Conservation (phyloP, 1,140 invertebrate genomes). For the Drosophila hydei region DNA sequence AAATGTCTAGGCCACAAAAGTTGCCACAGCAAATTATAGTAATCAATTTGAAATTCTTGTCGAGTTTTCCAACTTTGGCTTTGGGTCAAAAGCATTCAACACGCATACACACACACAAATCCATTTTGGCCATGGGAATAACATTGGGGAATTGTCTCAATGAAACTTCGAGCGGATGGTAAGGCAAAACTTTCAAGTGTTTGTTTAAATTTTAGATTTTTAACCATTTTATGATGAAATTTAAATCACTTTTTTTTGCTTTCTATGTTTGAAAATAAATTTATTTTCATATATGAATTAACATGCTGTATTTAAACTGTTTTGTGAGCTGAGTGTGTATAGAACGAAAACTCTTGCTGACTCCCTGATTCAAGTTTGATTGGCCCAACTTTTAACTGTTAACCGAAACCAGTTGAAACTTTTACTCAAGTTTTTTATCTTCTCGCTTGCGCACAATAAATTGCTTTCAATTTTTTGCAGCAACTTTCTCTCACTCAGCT, state of each 20-base stretch:
- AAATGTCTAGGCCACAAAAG: conserved; percentile 49
- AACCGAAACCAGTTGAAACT: conserved; percentile 16
- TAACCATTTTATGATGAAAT: conserved; percentile 29
- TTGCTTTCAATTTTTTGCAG: conserved; percentile 16
- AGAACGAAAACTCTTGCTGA: not conserved
- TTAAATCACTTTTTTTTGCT: too few species aligned
- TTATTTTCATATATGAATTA: conserved; percentile 1
- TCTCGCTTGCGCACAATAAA: not conserved
- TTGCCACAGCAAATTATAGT: conserved; percentile 35
- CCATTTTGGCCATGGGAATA: not conserved
- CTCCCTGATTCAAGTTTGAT: not conserved
- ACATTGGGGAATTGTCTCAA: conserved; percentile 26
- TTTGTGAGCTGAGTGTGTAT: not conserved
- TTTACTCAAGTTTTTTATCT: conserved; percentile 8
- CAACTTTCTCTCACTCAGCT: not conserved
- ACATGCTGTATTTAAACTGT: not conserved
- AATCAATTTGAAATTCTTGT: conserved; percentile 43
- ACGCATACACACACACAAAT: conserved; percentile 2
- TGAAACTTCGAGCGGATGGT: conserved; percentile 24
- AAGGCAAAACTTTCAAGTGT: conserved; percentile 42
- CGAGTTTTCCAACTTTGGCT: conserved; percentile 33
- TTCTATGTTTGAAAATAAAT: conserved; percentile 11
- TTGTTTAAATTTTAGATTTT: conserved; percentile 35
- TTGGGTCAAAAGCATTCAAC: conserved; percentile 44
- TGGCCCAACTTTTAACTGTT: conserved; percentile 7